Conservation (phyloP, 2,797 vertebrate species). For the Pogoniulus pusillus region DNA sequence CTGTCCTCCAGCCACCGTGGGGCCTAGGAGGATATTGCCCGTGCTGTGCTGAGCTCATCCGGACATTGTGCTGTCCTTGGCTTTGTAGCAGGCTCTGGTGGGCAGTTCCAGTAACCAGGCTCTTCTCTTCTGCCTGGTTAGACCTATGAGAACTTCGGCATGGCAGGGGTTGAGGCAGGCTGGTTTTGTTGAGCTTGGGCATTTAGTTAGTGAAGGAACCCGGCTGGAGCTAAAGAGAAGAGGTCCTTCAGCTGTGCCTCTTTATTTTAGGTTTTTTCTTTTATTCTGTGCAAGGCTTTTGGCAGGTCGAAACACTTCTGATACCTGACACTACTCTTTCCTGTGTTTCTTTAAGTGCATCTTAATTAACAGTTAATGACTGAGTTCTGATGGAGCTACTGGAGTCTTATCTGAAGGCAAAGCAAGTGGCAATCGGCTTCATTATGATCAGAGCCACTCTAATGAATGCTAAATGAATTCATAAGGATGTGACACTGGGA, state of each 20-base stretch:
- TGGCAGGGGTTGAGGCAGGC: fast-evolving
- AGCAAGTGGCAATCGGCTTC: conserved; percentile 19
- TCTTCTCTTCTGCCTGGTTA: background rate
- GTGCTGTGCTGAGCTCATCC: background rate
- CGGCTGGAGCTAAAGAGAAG: background rate
- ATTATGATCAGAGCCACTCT: conserved; percentile 43
- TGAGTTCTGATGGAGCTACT: conserved; percentile 16
- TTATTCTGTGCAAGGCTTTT: background rate
- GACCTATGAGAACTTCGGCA: background rate
- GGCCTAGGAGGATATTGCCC: background rate
- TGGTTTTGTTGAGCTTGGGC: background rate
- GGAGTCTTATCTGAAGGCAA: conserved; percentile 48
- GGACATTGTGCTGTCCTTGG: background rate
- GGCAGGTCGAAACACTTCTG: background rate
- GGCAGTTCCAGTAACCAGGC: no score
- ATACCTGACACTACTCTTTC: background rate
- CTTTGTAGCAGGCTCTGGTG: background rate
- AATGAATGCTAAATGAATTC: conserved; percentile 64
- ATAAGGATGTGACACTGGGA: conserved; percentile 47
- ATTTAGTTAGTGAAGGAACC: background rate
- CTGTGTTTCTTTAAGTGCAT: background rate
- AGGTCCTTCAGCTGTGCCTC: background rate
- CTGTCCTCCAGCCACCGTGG: background rate
- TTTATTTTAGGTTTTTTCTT: background rate
- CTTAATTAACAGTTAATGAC: conserved; percentile 55